Evolutionary conservation across 2,113 vertebrate species (phyloP), one percentile per base, ranked within the genome.

Genomic region (Muntiacus muntjak): DNA sequence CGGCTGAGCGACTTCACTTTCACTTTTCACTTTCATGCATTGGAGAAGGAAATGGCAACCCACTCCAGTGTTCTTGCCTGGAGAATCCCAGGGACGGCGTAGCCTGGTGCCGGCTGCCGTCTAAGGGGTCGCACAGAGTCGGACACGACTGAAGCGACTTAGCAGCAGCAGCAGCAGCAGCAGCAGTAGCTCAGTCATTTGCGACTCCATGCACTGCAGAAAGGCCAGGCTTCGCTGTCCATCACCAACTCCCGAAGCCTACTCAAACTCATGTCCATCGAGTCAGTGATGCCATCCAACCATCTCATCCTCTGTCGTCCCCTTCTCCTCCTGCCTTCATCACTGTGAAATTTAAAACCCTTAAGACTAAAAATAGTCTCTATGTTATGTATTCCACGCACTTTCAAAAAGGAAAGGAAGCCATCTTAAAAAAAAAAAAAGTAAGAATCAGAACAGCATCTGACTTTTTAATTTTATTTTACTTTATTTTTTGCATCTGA

Each of bases 21-120:
- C 28, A 15, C 60, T 62, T 62, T 33, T 62, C 60, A 33, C 60
- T 33, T 33, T 33, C 60, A 64, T 0, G 2, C 6, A 33, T 33
- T 33, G 60, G 5, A 64, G 6, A 64, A 33, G 30, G 30, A 33
- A 33, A 64, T 64, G 30, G 3, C 60, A 64, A 33, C 60, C 14
- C 30, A 64, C 30, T 33, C 14, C 14, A 64, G 30, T 33, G 14
- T 33, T 64, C 13, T 64, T 64, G 30, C 60, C 30, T 64, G 60
- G 15, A 64, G 60, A 64, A 64, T 33, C 30, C 30, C 14, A 64
- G 14, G 15, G 15, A 64, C 0, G 0, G 15, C 0, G 15, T 3
- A 17, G 30, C 3, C 15, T n/a, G 30, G 30, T 33, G 30, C 40
- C 2, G 62, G 62, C 62, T 33, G 30, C 62, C 1, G 0, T 64